Evolutionary conservation across 2,797 vertebrate genomes (phyloP), one percentile per base, ranked within the genome.

Genomic region (Naso thynnoides): DNA sequence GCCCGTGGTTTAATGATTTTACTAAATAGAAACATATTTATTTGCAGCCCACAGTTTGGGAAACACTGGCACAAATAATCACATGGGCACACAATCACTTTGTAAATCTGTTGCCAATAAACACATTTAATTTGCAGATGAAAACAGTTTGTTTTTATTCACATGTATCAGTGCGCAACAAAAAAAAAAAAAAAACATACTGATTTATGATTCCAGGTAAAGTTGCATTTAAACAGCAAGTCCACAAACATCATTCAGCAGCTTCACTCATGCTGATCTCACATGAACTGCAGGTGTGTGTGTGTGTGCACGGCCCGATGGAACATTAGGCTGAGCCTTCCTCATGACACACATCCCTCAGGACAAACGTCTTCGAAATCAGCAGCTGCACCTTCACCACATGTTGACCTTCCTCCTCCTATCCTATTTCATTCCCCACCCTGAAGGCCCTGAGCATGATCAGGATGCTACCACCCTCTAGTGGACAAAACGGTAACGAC

Each of bases 401-500:
- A 23, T 21, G 14, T 18, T 27, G 2, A 61, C 21, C 55, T 24
- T 42, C 44, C 4, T 3, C 38, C 44, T 49, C 6, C 27, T 29
- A n/a, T 10, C 6, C 33, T 33, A 10, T 24, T 56, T 18, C 0
- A 7, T 11, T 14, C 10, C 39, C 36, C n/a, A 27, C 15, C 21
- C n/a, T 48, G n/a, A 23, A 38, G 15, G 11, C 39, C 7, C 31
- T 13, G 6, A 41, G 26, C 23, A 80, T 88, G 42, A 36, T 9
- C 21, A 60, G 36, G 55, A 73, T 16, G 26, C 66, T 82, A 24
- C 18, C 52, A 18, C 88, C 82, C 86, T 80, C 89, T 84, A 24
- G 79, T 87, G 89, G 88, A 0, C 0, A 23, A 16, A 3, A 1
- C 2, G 16, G n/a, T 6, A 55, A 64, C 1, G 15, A 59, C 70